A percentile compares a stretch with the other conserved stretches of the same genome.
phyloP scores from a whole-genome alignment of 1,140 invertebrate genomes.

The Trialeurodes vaporariorum region DNA sequence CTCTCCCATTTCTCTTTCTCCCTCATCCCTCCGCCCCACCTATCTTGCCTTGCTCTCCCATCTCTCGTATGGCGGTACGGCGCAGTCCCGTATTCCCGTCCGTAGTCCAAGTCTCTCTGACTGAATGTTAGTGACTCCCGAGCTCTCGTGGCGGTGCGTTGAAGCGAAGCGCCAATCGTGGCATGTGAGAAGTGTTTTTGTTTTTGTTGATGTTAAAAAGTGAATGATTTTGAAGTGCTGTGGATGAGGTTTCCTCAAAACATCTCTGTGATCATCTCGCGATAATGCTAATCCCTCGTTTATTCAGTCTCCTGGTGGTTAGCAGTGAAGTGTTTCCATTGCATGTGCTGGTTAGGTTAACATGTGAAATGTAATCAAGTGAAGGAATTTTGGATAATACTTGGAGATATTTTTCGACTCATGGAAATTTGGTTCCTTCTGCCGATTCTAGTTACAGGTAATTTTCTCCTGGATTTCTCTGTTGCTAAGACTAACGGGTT shows the following conservation, averaged over 20 bases:
- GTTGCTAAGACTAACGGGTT: no score
- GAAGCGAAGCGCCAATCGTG: background rate
- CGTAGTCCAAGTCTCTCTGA: no score
- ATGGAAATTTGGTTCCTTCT: background rate
- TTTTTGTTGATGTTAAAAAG: background rate
- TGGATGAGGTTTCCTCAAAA: background rate
- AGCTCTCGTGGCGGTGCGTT: background rate
- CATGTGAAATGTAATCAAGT: background rate
- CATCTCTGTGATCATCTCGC: background rate
- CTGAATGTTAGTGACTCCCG: background rate
- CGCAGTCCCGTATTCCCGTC: background rate
- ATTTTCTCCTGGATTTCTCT: no score
- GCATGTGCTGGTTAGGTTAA: background rate
- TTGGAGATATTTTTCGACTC: background rate
- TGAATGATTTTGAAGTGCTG: background rate
- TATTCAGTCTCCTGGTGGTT: background rate
- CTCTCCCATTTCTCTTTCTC: background rate
- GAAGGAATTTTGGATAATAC: background rate
- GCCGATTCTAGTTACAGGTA: background rate
- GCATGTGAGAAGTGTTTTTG: background rate
- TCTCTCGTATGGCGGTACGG: no score
- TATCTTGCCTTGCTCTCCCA: background rate
- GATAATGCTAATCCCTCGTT: background rate
- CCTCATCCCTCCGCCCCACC: background rate
- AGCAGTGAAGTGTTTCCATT: background rate